Percentiles rank a stretch among this genome's conserved stretches.
These are phyloP conservation scores for Paracyclopina nana DNA, from an alignment of 1,140 invertebrate species.

Conservation along the genomic window DNA sequence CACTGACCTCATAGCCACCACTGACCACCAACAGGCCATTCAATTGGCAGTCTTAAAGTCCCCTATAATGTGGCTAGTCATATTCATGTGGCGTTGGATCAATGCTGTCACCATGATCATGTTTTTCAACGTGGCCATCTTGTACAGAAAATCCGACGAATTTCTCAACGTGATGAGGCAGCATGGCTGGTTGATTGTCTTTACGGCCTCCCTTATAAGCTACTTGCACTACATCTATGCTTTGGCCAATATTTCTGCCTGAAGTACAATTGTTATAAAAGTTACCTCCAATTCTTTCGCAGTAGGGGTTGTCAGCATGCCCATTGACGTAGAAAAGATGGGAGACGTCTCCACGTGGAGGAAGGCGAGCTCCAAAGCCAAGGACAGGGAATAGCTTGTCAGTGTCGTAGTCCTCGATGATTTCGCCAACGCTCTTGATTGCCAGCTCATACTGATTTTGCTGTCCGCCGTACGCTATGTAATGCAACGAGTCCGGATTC, in stretches of 20 bases:
- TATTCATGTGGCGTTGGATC: slow-evolving; percentile 50
- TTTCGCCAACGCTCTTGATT: slow-evolving; percentile 37
- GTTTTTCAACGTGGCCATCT: slow-evolving; percentile 48
- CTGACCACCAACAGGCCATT: slow-evolving; percentile 27
- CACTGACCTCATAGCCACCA: slow-evolving; percentile 23
- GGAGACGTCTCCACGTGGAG: slow-evolving; percentile 28
- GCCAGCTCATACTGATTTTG: slow-evolving; percentile 38
- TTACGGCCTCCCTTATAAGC: no score
- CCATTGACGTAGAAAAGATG: slow-evolving; percentile 34
- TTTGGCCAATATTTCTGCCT: no score
- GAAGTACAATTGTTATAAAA: slow-evolving; percentile 29
- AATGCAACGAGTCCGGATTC: slow-evolving; percentile 34
- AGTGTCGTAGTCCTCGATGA: slow-evolving; percentile 41
- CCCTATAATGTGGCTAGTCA: slow-evolving; percentile 45
- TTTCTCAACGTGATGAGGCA: background rate
- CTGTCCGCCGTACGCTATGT: slow-evolving; percentile 22
- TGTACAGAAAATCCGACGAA: slow-evolving; percentile 41
- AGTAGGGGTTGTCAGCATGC: slow-evolving; percentile 32
- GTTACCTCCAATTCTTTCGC: slow-evolving; percentile 31
- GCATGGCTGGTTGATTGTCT: no score
- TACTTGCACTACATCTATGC: no score
- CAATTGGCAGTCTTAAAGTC: slow-evolving; percentile 34
- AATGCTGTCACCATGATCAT: slow-evolving; percentile 59
- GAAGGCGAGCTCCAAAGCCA: slow-evolving; percentile 30
- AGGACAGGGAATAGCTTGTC: slow-evolving; percentile 31